Conservation (phyloP, 2,113 vertebrate genomes). For the Sterrhoptilus dennistouni region DNA sequence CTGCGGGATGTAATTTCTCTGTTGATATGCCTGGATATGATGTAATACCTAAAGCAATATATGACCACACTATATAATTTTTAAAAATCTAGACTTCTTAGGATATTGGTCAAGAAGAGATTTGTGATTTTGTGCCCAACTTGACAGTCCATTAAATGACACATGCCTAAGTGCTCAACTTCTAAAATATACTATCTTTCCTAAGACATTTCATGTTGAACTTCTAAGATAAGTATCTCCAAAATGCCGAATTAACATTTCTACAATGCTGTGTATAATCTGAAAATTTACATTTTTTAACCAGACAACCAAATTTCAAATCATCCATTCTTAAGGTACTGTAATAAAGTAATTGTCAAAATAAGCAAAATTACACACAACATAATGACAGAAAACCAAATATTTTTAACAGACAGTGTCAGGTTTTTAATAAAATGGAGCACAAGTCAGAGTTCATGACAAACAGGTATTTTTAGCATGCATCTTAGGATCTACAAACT, state of each 20-base stretch:
- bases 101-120: background rate
- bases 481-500: constrained; percentile 24
- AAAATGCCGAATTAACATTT: constrained; percentile 4
- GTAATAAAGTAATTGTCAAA: constrained; percentile 47
- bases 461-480: background rate
- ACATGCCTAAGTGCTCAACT: background rate
- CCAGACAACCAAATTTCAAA: background rate
- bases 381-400: constrained; percentile 15
- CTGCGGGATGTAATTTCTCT: background rate
- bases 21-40: background rate
- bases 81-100: background rate
- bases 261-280: background rate
- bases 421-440: constrained; percentile 50
- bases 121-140: background rate
- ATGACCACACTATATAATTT: background rate
- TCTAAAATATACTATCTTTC: background rate
- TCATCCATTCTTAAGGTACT: constrained; percentile 34
- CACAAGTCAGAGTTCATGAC: background rate
- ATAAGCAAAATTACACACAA: constrained; percentile 52
- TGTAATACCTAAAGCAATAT: background rate
- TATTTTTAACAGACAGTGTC: constrained; percentile 21
- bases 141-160: background rate
- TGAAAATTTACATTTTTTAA: background rate
- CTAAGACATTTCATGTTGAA: background rate
- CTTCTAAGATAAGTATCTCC: background rate